A percentile compares a stretch with the other conserved stretches of the same genome.
These are phyloP conservation scores for Tapera naevia DNA, from an alignment of 2,797 vertebrate genomes.

Conservation along the genomic window DNA sequence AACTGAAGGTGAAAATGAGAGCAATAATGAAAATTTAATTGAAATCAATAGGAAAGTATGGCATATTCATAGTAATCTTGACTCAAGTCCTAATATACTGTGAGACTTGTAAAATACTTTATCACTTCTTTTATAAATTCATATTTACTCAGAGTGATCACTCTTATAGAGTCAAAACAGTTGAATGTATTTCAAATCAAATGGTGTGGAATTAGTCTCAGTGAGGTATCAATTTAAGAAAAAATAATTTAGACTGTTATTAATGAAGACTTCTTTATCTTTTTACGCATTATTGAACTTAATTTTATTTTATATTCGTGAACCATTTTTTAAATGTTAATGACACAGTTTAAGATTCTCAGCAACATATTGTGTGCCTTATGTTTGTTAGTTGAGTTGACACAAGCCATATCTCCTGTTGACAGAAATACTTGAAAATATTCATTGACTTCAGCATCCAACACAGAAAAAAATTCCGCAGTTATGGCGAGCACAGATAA, in stretches of 20 bases:
- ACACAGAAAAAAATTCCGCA: constrained; percentile 46
- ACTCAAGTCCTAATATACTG: not conserved
- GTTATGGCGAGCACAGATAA: constrained; percentile 63
- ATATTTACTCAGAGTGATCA: not conserved
- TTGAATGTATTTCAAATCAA: not conserved
- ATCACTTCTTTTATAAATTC: not conserved
- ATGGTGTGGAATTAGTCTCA: not conserved
- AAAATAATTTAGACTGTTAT: not conserved
- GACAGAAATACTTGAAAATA: constrained; percentile 59
- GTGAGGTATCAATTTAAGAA: not conserved
- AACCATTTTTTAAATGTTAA: not conserved
- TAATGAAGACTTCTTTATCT: not conserved
- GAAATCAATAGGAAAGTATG: not conserved
- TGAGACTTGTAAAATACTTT: not conserved
- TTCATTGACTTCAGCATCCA: constrained; percentile 45
- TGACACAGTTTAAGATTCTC: constrained; percentile 29
- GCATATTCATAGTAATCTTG: not conserved
- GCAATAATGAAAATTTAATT: not conserved
- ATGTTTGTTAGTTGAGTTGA: constrained; percentile 63
- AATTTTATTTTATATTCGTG: not conserved
- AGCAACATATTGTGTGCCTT: constrained; percentile 57
- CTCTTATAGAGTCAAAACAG: not conserved
- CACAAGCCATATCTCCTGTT: constrained; percentile 59
- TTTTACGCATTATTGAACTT: constrained; percentile 4
- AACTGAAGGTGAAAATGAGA: not conserved